phyloP scores from a whole-genome alignment of 1,140 invertebrate species.

The Drosophila parabipectinata region DNA sequence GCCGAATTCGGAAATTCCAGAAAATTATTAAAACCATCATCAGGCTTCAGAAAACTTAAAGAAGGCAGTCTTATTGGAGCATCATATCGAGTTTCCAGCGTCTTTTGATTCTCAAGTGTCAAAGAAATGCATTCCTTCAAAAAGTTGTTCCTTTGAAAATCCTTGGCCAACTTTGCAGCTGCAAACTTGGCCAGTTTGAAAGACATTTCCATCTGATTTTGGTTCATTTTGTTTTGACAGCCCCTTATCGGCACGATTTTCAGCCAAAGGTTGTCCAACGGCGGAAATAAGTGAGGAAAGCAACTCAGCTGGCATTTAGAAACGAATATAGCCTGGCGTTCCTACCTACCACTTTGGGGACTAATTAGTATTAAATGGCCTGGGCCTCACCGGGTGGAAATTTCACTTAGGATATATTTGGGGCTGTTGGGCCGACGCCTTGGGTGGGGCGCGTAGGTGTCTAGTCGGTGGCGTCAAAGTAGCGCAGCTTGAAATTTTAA shows the following conservation, averaged over 20 bases:
- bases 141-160: constrained; percentile 45
- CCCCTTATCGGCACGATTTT: too few relatives aligned
- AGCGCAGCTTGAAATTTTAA: constrained; percentile 64
- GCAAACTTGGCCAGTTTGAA: constrained; percentile 16
- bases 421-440: not conserved
- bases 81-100: not conserved
- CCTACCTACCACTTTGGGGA: constrained; percentile 40
- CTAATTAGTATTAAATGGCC: constrained; percentile 62
- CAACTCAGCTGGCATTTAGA: not conserved
- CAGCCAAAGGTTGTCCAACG: too few relatives aligned
- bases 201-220: constrained; percentile 25
- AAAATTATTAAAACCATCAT: constrained; percentile 3
- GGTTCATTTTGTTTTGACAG: too few relatives aligned
- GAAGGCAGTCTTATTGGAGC: constrained; percentile 6
- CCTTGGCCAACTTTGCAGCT: constrained; percentile 27
- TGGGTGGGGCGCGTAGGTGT: not conserved
- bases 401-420: constrained; percentile 1
- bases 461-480: constrained; percentile 40
- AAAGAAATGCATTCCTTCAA: constrained; percentile 15
- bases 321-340: not conserved
- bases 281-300: not conserved
- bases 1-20: not conserved
- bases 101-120: constrained; percentile 24
- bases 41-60: constrained; percentile 16
- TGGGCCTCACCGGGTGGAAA: constrained; percentile 18